A percentile compares a stretch with the other conserved stretches of the same genome.
These are phyloP conservation scores for Lophius americanus DNA, from an alignment of 2,797 vertebrate species.

Conservation along the genomic window DNA sequence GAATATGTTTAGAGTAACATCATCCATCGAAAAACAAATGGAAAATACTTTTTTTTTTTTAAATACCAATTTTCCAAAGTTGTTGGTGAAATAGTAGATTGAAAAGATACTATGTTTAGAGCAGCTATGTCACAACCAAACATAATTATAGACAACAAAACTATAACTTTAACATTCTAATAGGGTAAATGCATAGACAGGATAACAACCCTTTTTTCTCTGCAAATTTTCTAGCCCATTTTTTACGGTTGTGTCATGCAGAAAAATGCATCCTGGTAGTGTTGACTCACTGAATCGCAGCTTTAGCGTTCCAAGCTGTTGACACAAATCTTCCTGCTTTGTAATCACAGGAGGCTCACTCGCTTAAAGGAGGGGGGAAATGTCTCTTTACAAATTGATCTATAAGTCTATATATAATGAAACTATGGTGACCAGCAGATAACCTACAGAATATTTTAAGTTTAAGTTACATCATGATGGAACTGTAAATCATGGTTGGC, in stretches of 20 bases:
- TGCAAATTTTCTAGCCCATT: conserved; percentile 16
- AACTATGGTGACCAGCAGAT: background rate
- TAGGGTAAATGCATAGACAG: background rate
- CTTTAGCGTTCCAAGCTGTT: conserved; percentile 49
- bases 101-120: too few species aligned
- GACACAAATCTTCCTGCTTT: conserved; percentile 7
- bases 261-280: conserved; percentile 12
- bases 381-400: background rate
- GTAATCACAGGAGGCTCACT: background rate
- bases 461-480: too few species aligned
- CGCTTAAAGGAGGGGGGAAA: background rate
- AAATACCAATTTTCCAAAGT: too few species aligned
- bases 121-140: too few species aligned
- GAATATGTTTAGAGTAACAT: background rate
- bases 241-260: conserved; percentile 34
- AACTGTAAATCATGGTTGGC: background rate
- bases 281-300: conserved; percentile 37
- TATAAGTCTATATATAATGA: background rate
- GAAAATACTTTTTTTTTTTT: too few species aligned
- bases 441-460: background rate
- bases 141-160: too few species aligned
- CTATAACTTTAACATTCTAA: background rate
- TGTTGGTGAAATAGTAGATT: too few species aligned
- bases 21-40: too few species aligned
- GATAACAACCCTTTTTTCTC: background rate